Evolutionary conservation across 2,797 vertebrate genomes (phyloP), one percentile per base, ranked within the genome.

Genomic region (Fringilla coelebs): DNA sequence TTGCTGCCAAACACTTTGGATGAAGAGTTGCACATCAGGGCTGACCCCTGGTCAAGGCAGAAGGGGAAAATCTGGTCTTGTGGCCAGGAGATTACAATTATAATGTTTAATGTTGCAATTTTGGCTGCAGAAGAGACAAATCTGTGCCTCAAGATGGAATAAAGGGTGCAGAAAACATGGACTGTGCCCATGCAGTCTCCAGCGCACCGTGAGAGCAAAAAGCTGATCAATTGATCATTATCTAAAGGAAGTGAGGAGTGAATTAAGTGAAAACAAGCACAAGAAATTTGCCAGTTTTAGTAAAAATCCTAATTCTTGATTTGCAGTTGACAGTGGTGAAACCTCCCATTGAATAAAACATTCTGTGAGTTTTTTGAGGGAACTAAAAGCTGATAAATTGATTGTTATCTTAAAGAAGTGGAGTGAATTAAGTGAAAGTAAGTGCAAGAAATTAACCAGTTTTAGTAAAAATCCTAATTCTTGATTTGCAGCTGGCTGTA

Each of bases 1-100:
- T 10, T 72, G 51, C 43, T 94, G 88, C 85, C 95, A 94, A 90
- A 41, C 77, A 34, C 43, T 95, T 93, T 84, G 85, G 89, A 89
- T 84, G 77, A 66, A 81, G 45, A 29, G 40, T 9, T 70, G 89
- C 73, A 29, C 70, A 68, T 91, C 74, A 84, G 1, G 7, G 28
- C 45, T 81, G 83, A 86, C 76, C 94, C 70, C 48, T 46, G 74
- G 70, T 91, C 76, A 73, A 52, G 34, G 43, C 63, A 83, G 65
- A 73, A 66, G 63, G 70, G 77, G 67, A 34, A 90, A 88, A 36
- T 80, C 72, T 93, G 70, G 46, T 80, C 48, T 55, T 34, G 49
- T 17, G 65, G 72, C 84, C 87, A 89, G 82, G 34, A 80, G 65
- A 63, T 87, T 74, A 26, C 31, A 75, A 48, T 92, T 58, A 3